Conservation (phyloP, 2,113 vertebrate species). For the Electrona antarctica region DNA sequence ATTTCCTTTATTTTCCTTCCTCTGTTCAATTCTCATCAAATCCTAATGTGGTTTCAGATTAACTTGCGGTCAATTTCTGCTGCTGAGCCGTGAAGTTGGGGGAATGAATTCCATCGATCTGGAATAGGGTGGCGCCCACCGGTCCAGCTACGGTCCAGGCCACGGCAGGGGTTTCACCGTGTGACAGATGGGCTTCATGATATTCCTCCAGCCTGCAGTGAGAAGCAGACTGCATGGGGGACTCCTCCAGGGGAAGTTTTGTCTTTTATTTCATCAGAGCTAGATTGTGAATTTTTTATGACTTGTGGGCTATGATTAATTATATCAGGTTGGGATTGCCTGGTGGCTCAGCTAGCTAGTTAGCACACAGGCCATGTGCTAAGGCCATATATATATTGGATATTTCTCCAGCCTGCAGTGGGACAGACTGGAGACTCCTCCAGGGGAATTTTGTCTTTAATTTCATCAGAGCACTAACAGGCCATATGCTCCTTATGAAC, state of each 20-base stretch:
- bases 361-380: too few relatives aligned
- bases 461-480: too few relatives aligned
- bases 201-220: not conserved
- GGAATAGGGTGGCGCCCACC: conserved; percentile 23
- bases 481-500: too few relatives aligned
- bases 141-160: conserved; percentile 21
- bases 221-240: too few relatives aligned
- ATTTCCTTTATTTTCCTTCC: not conserved
- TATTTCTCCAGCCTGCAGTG: too few relatives aligned
- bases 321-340: not conserved
- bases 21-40: not conserved
- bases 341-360: too few relatives aligned
- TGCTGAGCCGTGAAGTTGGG: conserved; percentile 29
- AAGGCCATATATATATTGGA: too few relatives aligned
- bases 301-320: not conserved
- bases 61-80: conserved; percentile 33
- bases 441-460: too few relatives aligned
- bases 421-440: too few relatives aligned
- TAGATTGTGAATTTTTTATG: not conserved
- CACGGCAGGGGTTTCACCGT: not conserved
- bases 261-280: not conserved
- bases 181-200: not conserved
- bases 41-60: not conserved
- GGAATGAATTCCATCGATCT: conserved; percentile 62
- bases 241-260: not conserved